Conservation (phyloP, 1,140 invertebrate genomes). For the Cyclina sinensis region DNA sequence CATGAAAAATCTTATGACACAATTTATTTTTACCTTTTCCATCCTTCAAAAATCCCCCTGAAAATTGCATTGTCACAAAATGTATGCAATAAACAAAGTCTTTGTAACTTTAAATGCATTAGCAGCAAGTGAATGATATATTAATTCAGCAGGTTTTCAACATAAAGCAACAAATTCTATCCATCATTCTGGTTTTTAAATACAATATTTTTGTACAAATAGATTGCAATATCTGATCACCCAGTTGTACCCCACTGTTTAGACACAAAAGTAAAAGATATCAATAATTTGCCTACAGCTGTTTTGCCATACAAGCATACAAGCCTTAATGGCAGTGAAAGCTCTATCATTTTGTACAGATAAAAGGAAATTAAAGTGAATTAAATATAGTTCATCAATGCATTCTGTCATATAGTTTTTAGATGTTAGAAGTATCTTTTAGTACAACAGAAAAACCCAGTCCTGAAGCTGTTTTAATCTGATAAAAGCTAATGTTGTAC, state of each 20-base stretch:
- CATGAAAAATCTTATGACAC: constrained; percentile 1
- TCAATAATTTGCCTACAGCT: background rate
- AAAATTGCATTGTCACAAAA: constrained; percentile 25
- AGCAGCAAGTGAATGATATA: background rate
- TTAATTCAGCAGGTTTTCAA: background rate
- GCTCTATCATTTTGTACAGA: background rate
- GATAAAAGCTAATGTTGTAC: too few species aligned
- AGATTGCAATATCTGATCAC: constrained; percentile 1
- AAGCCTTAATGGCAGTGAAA: background rate
- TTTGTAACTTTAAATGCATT: background rate
- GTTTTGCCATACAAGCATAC: background rate
- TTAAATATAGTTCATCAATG: too few species aligned
- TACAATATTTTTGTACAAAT: background rate
- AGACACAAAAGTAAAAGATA: background rate
- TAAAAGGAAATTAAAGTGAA: too few species aligned
- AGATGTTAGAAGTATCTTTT: too few species aligned
- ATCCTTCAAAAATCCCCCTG: constrained; percentile 57
- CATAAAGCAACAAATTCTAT: background rate
- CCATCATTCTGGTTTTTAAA: background rate
- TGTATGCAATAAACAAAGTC: background rate
- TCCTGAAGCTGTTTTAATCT: too few species aligned
- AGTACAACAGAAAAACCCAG: too few species aligned
- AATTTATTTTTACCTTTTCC: constrained; percentile 56
- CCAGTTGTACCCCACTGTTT: background rate
- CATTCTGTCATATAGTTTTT: too few species aligned